Percentiles rank a stretch among this genome's conserved stretches.
Conservation (phyloP, 2,797 vertebrate species). For the Chiloscyllium punctatum region DNA sequence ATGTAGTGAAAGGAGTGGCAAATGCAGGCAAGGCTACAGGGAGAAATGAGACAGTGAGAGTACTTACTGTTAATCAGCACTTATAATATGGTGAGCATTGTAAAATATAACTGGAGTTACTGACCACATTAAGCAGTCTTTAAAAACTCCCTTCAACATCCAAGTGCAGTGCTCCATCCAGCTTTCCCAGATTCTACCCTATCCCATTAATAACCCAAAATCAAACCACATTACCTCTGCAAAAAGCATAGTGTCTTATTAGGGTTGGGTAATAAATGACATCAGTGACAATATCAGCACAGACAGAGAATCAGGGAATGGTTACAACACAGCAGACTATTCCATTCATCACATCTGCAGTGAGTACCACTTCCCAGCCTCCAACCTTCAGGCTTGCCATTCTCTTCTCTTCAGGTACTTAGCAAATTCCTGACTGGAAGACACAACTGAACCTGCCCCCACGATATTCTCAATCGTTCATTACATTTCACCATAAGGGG, state of each 20-base stretch:
- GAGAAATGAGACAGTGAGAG: background rate
- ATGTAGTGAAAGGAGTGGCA: conserved; percentile 92
- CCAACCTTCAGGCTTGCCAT: background rate
- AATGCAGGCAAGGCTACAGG: conserved; percentile 79
- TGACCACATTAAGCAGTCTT: background rate
- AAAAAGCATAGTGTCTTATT: background rate
- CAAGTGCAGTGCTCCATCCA: background rate
- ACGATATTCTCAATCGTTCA: no score
- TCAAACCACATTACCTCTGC: background rate
- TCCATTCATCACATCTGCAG: background rate
- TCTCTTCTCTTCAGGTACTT: background rate
- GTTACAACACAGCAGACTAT: background rate
- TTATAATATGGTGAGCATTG: background rate
- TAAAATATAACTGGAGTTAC: background rate
- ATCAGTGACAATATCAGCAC: background rate
- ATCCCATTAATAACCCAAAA: background rate
- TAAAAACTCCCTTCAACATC: background rate
- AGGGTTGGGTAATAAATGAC: background rate
- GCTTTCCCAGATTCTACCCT: background rate
- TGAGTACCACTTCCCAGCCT: no score
- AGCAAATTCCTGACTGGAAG: no score
- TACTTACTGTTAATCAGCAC: background rate
- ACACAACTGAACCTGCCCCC: no score
- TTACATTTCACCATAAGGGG: no score
- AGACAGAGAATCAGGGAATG: no score